These are phyloP conservation scores for Barnardius zonarius DNA, from an alignment of 2,113 vertebrate genomes.

Conservation along the genomic window DNA sequence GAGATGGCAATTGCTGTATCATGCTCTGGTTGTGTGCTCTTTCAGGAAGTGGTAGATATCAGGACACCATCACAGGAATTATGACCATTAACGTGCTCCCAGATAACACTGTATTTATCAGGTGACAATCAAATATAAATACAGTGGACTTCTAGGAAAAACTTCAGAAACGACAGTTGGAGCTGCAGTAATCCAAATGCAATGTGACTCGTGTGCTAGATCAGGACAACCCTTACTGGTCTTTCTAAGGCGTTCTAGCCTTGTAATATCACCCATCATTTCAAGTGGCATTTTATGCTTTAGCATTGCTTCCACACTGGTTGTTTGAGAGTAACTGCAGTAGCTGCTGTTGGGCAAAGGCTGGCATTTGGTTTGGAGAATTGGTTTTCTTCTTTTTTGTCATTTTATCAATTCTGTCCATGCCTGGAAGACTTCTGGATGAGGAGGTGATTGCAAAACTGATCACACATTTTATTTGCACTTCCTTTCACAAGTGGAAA, in stretches of 20 bases:
- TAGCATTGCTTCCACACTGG: not conserved
- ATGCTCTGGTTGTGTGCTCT: not conserved
- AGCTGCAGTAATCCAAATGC: not conserved
- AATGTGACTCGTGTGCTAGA: not conserved
- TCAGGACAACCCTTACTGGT: not conserved
- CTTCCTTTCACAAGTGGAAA: not conserved
- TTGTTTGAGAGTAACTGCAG: conserved; percentile 10
- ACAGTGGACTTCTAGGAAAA: not conserved
- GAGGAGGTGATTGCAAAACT: conserved; percentile 9
- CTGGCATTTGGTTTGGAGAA: not conserved
- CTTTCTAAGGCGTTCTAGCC: not conserved
- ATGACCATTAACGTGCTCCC: not conserved
- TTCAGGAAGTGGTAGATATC: not conserved
- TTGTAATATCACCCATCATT: not conserved
- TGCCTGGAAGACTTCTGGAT: conserved; percentile 27
- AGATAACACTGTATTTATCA: not conserved
- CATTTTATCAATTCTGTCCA: not conserved
- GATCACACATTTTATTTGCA: not conserved
- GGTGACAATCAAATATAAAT: not conserved
- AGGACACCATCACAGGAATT: not conserved
- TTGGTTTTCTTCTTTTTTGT: not conserved
- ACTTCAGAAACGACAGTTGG: not conserved
- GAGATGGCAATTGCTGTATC: not conserved
- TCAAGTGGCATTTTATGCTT: not conserved
- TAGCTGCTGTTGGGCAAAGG: conserved; percentile 46